A percentile compares a stretch with the other conserved stretches of the same genome.
Conservation (phyloP, 2,888 invertebrate species). For the Enchytraeus crypticus region DNA sequence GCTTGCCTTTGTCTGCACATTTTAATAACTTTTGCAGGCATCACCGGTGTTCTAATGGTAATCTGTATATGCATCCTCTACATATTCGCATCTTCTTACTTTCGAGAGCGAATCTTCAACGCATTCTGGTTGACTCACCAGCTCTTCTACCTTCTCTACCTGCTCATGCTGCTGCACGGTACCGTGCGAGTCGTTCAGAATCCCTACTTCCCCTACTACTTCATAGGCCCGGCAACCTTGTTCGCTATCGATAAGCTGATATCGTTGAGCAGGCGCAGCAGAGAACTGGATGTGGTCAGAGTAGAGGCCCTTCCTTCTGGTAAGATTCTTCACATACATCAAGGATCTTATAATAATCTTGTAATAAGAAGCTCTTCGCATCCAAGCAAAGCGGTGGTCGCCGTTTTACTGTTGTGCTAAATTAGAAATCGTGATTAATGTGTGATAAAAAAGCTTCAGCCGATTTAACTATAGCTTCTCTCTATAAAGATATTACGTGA, state of each 20-base stretch:
- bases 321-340: constrained; percentile 34
- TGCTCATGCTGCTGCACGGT: constrained; percentile 57
- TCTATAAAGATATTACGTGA: too few species aligned
- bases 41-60: constrained; percentile 57
- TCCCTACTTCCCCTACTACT: constrained; percentile 56
- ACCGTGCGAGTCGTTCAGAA: constrained; percentile 47
- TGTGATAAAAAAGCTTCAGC: too few species aligned
- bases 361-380: too few species aligned
- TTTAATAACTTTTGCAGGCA: constrained; percentile 37
- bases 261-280: constrained; percentile 55
- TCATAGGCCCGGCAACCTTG: constrained; percentile 55
- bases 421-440: too few species aligned
- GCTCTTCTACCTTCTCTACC: constrained; percentile 55
- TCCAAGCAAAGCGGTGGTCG: too few species aligned
- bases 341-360: too few species aligned
- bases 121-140: constrained; percentile 59
- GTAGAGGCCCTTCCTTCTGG: constrained; percentile 57
- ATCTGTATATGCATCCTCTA: constrained; percentile 55
- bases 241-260: constrained; percentile 56
- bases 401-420: too few species aligned
- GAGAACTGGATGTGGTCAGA: constrained; percentile 55
- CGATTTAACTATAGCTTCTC: too few species aligned
- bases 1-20: neutral
- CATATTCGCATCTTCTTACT: constrained; percentile 54
- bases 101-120: constrained; percentile 54